Evolutionary conservation across 2,888 invertebrate species (phyloP).

Genomic region (Drepanosiphum platanoidis): DNA sequence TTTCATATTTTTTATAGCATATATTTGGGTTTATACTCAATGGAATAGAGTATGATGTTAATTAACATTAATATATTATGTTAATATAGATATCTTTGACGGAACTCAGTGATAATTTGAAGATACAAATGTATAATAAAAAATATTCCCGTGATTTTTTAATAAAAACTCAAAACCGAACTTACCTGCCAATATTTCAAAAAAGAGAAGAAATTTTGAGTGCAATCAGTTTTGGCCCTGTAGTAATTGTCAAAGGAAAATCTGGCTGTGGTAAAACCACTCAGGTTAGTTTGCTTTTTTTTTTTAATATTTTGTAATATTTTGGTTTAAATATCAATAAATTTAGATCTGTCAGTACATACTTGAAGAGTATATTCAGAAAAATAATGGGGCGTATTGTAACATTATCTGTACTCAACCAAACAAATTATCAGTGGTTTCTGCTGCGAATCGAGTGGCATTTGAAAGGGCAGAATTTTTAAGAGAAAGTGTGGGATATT

Average conservation of each 20-base stretch:
- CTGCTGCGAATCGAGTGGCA: constrained; percentile 94
- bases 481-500: constrained; percentile 71
- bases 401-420: constrained; percentile 96
- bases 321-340: background rate
- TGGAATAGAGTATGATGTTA: too few relatives aligned
- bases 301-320: background rate
- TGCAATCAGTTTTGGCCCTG: constrained; percentile 89
- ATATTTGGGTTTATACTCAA: too few relatives aligned
- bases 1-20: too few relatives aligned
- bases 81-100: constrained; percentile 3
- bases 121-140: background rate
- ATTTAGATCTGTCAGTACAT: constrained; percentile 92
- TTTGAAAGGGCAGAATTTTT: constrained; percentile 86
- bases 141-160: background rate
- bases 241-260: constrained; percentile 92
- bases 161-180: constrained; percentile 67
- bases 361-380: constrained; percentile 88
- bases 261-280: constrained; percentile 97
- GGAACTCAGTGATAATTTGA: background rate
- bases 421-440: constrained; percentile 93
- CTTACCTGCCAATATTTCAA: constrained; percentile 80
- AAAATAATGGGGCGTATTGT: constrained; percentile 90
- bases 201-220: constrained; percentile 83
- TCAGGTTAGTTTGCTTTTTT: constrained; percentile 72
- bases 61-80: too few relatives aligned